Conservation (phyloP, 2,113 vertebrate genomes). For the Pelmatolapia mariae region DNA sequence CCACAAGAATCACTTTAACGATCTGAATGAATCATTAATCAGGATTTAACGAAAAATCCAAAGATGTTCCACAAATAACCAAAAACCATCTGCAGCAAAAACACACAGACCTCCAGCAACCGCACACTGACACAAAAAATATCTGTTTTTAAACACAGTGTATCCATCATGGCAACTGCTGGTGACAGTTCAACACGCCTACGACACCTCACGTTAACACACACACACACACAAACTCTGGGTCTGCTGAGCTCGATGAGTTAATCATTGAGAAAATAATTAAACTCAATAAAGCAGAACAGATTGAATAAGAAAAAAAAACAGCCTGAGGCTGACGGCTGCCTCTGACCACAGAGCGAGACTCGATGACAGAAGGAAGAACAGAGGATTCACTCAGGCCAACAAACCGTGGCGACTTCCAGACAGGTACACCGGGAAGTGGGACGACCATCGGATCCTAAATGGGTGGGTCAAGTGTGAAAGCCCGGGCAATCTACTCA, state of each 20-base stretch:
- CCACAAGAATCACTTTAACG: not conserved
- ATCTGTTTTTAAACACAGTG: not conserved
- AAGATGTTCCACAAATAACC: not conserved
- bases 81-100: not conserved
- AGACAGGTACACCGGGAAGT: not conserved
- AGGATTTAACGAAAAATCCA: not conserved
- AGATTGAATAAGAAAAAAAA: conserved; percentile 12
- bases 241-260: conserved; percentile 6
- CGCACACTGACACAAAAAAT: not conserved
- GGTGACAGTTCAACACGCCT: conserved; percentile 1
- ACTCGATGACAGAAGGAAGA: not conserved
- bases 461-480: not conserved
- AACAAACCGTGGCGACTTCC: not conserved
- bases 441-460: not conserved
- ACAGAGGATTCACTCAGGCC: not conserved
- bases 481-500: not conserved
- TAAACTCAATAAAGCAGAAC: conserved; percentile 62
- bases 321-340: not conserved
- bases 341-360: not conserved
- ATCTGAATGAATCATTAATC: not conserved
- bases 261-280: conserved; percentile 59
- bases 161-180: not conserved
- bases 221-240: not conserved
- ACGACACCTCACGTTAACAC: not conserved
- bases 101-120: not conserved